Base-by-base conservation (phyloP, 35 echinoderm and acorn worm species). In the Lytechinus pictus region DNA sequence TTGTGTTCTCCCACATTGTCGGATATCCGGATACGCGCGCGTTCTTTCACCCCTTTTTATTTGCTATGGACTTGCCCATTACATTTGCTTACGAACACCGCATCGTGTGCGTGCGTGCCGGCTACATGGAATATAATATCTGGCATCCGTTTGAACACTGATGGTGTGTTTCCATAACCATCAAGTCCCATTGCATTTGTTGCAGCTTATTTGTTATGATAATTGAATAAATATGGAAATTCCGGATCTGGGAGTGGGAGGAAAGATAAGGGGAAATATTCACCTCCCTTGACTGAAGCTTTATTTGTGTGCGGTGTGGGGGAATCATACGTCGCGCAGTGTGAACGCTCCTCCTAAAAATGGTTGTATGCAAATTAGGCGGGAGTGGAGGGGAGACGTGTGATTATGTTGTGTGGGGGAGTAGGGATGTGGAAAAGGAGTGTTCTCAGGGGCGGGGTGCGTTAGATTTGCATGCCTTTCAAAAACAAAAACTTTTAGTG, bases 21-120 rank as follows among this genome's bases (percentile, higher is more conserved):
- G 87, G 87, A 89, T 89, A 89, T 53, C 51, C 87, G 87, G 87
- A 89, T 89, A 89, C 87, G 19, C 87, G 87, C 87, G 87, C 87
- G 87, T 89, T 89, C 51, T 29, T 24, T 89, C 28, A 28, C 87
- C 87, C 61, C 87, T 29, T 89, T 44, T 89, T 89, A 53, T 89
- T 89, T 33, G 87, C 27, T 12, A 19, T 89, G 87, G 87, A 89
- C 28, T 9, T 33, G 87, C 52, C 87, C 87, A 89, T 89, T 53
- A 53, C 14, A 53, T 53, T 53, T 89, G 52, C 11, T 52, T 89
- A 53, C 28, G 87, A 33, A 53, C 87, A 9, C 87, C 11, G 33
- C 33, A 44, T 44, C 33, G 2, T 89, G 28, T 53, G 52, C 28
- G 28, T 89, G 9, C 87, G 87, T 89, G 87, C 87, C 8, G 5